A percentile compares a stretch with the other conserved stretches of the same genome.
These are phyloP conservation scores for human DNA, from an alignment of 2,113 vertebrate genomes.

Conservation along the genomic window GRCh38 chr3:180156001-180156500, in stretches of 20 bases:
- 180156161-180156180: neutral
- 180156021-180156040: too few relatives aligned
- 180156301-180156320: neutral
- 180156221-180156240: neutral
- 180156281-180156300: neutral
- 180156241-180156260: neutral
- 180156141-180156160: conserved; percentile 19
- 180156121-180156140: neutral
- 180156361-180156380: neutral
- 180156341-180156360: neutral
- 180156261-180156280: neutral
- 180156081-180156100: too few relatives aligned
- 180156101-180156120: too few relatives aligned
- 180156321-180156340: neutral
- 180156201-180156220: neutral
- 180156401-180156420: neutral
- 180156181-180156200: neutral
- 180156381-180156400: neutral
- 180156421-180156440: neutral
- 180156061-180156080: too few relatives aligned
- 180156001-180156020: too few relatives aligned
- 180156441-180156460: neutral
- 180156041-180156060: too few relatives aligned
- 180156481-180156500: neutral
- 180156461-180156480: neutral